These are phyloP conservation scores for Elmis aenea DNA, from an alignment of 2,888 invertebrate genomes.

Conservation along the genomic window DNA sequence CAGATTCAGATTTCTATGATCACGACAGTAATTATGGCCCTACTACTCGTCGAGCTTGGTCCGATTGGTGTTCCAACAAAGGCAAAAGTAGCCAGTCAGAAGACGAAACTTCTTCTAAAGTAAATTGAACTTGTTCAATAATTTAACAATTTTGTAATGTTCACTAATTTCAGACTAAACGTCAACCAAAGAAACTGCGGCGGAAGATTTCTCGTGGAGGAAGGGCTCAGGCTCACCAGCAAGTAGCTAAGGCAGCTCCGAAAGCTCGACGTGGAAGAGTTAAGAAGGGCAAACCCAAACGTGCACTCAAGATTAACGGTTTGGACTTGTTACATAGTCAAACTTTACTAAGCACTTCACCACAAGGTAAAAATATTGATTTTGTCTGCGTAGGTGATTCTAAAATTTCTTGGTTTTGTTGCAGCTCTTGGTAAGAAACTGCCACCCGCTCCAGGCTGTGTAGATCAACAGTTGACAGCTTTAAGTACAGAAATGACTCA, in stretches of 20 bases:
- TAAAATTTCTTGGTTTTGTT: slow-evolving; percentile 1
- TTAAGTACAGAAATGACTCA: slow-evolving; percentile 65
- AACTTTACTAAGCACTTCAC: slow-evolving; percentile 80
- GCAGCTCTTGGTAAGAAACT: slow-evolving; percentile 61
- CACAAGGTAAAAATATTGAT: slow-evolving; percentile 51
- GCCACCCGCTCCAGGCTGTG: slow-evolving; percentile 86
- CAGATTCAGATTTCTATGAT: slow-evolving; percentile 43
- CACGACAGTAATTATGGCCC: slow-evolving; percentile 54
- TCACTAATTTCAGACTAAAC: slow-evolving; percentile 30
- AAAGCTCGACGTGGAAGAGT: slow-evolving; percentile 55
- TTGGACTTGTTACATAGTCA: slow-evolving; percentile 84
- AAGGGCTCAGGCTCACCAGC: slow-evolving; percentile 33
- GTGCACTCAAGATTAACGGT: slow-evolving; percentile 74
- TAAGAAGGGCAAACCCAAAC: slow-evolving; percentile 58
- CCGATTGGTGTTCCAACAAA: slow-evolving; percentile 62
- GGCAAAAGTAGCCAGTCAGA: slow-evolving; percentile 60
- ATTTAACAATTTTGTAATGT: slow-evolving; percentile 1
- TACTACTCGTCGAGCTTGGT: slow-evolving; percentile 71
- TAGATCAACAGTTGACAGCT: slow-evolving; percentile 83
- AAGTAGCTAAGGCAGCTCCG: slow-evolving; percentile 43
- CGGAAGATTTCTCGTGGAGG: slow-evolving; percentile 50
- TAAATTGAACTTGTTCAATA: slow-evolving; percentile 14
- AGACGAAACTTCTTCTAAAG: slow-evolving; percentile 50
- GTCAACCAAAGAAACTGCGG: slow-evolving; percentile 47
- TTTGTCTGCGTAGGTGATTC: too few species aligned